phyloP scores from a whole-genome alignment of 2,113 vertebrate genomes.

The Hippocampus mohnikei region DNA sequence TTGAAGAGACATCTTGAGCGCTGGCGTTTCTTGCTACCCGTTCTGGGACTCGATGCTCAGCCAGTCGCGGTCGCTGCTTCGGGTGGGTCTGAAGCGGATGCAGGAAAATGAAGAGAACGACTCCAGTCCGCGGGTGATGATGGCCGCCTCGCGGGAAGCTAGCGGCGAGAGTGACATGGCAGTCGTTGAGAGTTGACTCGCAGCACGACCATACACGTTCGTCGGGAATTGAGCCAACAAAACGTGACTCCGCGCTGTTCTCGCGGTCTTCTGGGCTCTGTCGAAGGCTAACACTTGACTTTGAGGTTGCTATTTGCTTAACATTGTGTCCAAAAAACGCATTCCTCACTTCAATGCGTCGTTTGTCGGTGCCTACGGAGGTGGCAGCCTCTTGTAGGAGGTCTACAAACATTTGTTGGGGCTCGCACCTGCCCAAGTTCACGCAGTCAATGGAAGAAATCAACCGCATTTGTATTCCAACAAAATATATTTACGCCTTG shows the following conservation, averaged over 20 bases:
- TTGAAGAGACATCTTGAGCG: neutral
- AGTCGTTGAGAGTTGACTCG: neutral
- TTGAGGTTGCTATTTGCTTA: neutral
- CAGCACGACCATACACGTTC: neutral
- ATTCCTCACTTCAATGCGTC: too few species aligned
- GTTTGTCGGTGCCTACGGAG: too few species aligned
- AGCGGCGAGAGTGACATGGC: neutral
- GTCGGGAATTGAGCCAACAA: too few species aligned
- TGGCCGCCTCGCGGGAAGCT: slow-evolving; percentile 43
- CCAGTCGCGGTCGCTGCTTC: slow-evolving; percentile 51
- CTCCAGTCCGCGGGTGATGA: slow-evolving; percentile 50
- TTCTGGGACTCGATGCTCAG: slow-evolving; percentile 59
- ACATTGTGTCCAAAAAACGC: neutral
- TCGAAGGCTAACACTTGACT: neutral
- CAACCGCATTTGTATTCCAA: too few species aligned
- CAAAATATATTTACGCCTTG: too few species aligned
- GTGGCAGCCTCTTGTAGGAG: too few species aligned
- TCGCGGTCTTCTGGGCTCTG: neutral
- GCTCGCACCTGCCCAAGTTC: too few species aligned
- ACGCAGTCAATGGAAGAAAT: too few species aligned
- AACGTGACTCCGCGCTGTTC: neutral
- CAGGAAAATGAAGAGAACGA: slow-evolving; percentile 63
- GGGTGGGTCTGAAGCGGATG: slow-evolving; percentile 55
- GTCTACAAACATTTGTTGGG: too few species aligned
- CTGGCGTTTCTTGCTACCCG: slow-evolving; percentile 30